Evolutionary conservation across 1,140 invertebrate species (phyloP).

Genomic region (Nephila pilipes): DNA sequence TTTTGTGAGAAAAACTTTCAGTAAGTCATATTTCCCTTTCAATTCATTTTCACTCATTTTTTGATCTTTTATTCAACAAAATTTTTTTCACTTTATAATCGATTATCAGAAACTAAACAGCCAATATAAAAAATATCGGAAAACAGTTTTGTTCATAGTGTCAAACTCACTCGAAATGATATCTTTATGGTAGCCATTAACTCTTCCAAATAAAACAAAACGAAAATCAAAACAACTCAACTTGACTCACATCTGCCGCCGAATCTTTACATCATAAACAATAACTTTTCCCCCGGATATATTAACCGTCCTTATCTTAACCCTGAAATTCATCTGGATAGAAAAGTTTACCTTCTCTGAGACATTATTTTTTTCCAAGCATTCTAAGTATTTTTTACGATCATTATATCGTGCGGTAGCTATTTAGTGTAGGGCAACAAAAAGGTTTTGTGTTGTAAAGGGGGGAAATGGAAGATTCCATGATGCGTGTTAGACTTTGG

Average conservation of each 20-base stretch:
- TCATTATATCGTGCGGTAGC: slow-evolving; percentile 16
- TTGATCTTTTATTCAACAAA: no score
- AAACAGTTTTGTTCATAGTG: neutral
- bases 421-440: slow-evolving; percentile 3
- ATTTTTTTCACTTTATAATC: no score
- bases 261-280: slow-evolving; percentile 3
- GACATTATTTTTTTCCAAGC: neutral
- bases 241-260: neutral
- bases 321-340: neutral
- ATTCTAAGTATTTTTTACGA: neutral
- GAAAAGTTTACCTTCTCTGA: slow-evolving; percentile 18
- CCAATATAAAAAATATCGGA: neutral
- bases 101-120: no score
- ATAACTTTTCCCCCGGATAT: neutral
- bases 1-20: no score
- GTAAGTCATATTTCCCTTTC: no score
- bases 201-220: neutral
- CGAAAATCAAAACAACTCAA: neutral
- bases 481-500: neutral
- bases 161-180: neutral
- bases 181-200: neutral
- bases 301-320: neutral
- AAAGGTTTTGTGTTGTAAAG: neutral
- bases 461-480: neutral
- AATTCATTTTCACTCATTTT: no score